These are phyloP conservation scores for Actias luna DNA, from an alignment of 2,888 invertebrate genomes.

Conservation along the genomic window DNA sequence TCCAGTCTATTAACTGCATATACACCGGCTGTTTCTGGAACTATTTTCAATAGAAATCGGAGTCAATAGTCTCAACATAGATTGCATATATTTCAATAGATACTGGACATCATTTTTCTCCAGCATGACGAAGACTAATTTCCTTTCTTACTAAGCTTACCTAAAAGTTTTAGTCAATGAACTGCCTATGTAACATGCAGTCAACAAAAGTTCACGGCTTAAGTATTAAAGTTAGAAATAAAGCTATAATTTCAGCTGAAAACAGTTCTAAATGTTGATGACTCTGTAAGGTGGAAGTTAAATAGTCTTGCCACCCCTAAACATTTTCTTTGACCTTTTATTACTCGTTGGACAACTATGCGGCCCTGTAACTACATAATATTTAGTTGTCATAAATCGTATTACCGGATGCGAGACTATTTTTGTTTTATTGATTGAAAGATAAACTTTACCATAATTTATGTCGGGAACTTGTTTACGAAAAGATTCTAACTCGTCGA, in stretches of 20 bases:
- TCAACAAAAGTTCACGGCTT: background rate
- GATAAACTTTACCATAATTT: constrained; percentile 46
- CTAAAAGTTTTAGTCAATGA: background rate
- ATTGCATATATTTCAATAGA: too few relatives aligned
- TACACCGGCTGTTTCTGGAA: too few relatives aligned
- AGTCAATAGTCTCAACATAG: too few relatives aligned
- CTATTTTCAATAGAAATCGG: too few relatives aligned
- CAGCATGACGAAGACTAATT: too few relatives aligned
- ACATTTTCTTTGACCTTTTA: constrained; percentile 19
- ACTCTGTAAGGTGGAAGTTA: constrained; percentile 17
- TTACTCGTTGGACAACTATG: constrained; percentile 38
- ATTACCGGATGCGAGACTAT: constrained; percentile 53
- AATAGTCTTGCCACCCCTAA: constrained; percentile 18
- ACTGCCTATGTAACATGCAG: background rate
- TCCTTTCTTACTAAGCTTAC: background rate
- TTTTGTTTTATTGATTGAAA: constrained; percentile 64
- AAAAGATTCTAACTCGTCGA: constrained; percentile 32
- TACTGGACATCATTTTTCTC: background rate
- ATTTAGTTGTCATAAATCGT: constrained; percentile 43
- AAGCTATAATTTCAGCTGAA: background rate
- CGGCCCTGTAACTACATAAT: constrained; percentile 30
- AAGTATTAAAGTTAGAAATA: constrained; percentile 7
- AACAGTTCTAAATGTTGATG: constrained; percentile 6
- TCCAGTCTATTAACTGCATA: too few relatives aligned
- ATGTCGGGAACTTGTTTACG: constrained; percentile 41